Percentiles rank a stretch among this genome's conserved stretches.
phyloP scores from a whole-genome alignment of 2,888 invertebrate species.

The Harmothoe impar region DNA sequence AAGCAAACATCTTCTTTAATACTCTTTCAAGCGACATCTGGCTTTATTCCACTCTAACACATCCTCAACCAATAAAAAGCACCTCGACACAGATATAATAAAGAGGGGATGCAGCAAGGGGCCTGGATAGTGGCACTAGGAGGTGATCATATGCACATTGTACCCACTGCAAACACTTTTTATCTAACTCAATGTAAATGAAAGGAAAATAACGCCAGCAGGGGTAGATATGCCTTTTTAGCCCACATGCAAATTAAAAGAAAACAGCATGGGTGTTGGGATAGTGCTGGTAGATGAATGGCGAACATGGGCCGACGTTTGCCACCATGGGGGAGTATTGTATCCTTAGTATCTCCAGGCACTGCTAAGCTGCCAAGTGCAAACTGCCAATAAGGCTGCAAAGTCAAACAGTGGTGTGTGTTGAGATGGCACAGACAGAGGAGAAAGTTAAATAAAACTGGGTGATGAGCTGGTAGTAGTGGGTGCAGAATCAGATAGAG shows the following conservation, averaged over 20 bases:
- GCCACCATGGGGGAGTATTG: not conserved
- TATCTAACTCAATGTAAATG: slow-evolving; percentile 42
- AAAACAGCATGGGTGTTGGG: not conserved
- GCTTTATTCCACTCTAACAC: too few species aligned
- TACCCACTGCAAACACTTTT: not conserved
- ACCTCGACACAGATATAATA: too few species aligned
- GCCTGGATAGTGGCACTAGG: not conserved
- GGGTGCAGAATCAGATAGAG: too few species aligned
- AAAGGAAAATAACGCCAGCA: slow-evolving; percentile 24
- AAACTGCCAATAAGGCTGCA: slow-evolving; percentile 11
- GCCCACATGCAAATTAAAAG: slow-evolving; percentile 15
- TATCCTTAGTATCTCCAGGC: not conserved
- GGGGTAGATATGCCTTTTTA: slow-evolving; percentile 1
- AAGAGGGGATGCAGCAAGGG: not conserved
- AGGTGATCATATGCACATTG: slow-evolving; percentile 39
- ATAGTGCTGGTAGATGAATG: slow-evolving; percentile 3
- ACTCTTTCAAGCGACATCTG: too few species aligned
- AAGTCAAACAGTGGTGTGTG: not conserved
- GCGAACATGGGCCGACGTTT: not conserved
- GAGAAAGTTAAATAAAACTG: too few species aligned
- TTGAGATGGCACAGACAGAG: not conserved
- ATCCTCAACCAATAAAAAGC: too few species aligned
- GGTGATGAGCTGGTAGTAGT: too few species aligned
- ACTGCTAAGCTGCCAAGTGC: not conserved
- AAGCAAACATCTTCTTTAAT: too few species aligned